These are phyloP conservation scores for Onychomys arenicola DNA, from an alignment of 2,797 vertebrate genomes.

Conservation along the genomic window DNA sequence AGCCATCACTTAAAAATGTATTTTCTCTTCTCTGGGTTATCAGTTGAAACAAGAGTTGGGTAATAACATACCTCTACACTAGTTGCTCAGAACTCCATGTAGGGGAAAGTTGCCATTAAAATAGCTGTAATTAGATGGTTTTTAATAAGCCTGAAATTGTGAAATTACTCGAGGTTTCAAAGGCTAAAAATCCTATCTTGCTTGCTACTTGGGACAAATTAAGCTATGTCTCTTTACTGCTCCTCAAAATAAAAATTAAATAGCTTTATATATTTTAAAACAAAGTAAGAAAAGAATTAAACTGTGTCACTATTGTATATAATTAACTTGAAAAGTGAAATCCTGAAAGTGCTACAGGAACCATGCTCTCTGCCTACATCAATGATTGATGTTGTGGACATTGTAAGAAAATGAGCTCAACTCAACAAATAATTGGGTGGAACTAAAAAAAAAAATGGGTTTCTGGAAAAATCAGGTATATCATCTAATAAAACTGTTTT, in stretches of 20 bases:
- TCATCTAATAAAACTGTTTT: neutral
- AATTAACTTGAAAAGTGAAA: conserved; percentile 73
- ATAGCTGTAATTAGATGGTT: conserved; percentile 73
- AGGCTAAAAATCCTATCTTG: conserved; percentile 57
- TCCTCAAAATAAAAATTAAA: conserved; percentile 49
- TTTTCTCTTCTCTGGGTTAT: neutral
- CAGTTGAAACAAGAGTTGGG: neutral
- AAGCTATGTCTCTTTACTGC: conserved; percentile 63
- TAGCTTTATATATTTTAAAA: conserved; percentile 63
- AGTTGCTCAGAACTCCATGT: conserved; percentile 29
- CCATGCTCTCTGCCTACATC: conserved; percentile 27
- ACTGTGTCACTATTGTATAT: conserved; percentile 71
- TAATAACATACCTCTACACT: conserved; percentile 23
- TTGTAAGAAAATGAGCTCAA: conserved; percentile 51
- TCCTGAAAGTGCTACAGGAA: conserved; percentile 69
- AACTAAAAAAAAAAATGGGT: conserved; percentile 27
- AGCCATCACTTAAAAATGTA: conserved; percentile 5
- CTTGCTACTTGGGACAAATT: conserved; percentile 78
- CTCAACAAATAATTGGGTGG: neutral
- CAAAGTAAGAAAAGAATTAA: conserved; percentile 76
- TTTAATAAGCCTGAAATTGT: conserved; percentile 74
- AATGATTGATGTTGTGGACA: conserved; percentile 54
- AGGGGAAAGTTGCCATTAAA: conserved; percentile 70
- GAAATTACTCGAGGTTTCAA: conserved; percentile 74
- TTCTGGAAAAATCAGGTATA: neutral